Base-by-base conservation (phyloP, 2,113 vertebrate genomes). In the Petaurus breviceps region DNA sequence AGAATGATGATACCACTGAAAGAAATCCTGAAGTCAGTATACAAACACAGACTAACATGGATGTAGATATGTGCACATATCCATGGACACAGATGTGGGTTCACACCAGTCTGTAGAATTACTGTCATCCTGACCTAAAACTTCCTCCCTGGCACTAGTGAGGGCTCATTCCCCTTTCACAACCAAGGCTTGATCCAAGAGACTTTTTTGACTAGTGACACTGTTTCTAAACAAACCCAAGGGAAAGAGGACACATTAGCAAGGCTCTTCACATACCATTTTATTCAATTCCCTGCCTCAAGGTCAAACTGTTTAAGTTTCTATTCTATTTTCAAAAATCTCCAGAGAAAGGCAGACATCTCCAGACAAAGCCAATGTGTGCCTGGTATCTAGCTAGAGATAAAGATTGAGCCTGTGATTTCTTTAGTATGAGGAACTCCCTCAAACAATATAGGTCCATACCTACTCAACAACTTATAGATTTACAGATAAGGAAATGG, bases 261-360 rank as follows among this genome's bases (percentile, higher is more conserved):
- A 91, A 94, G 91, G 52, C 54, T 19, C 95, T 91, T 94, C 3
- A 37, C 89, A 53, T 52, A 1, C 25, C 84, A 91, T 90, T 89
- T 57, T 7, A 28, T 19, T n/a, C 51, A 19, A 55, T 94, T 96
- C 91, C 61, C 84, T 14, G 49, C 90, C 68, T 90, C 91, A 94
- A 43, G 28, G 61, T 77, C 95, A 94, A 51, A 55, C 31, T 95
- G 46, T 25, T 24, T 95, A 61, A 91, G 77, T n/a, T 53, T 31
- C 61, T 37, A 14, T 68, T 68, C 47, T 90, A 3, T 77, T 93
- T 53, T 91, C 93, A n/a, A 94, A 93, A 95, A 90, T 94, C 53
- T 55, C 92, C 43, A 6, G 51, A 2, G 37, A 68, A 68, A 37
- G 61, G 61, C 61, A 68, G 61, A 16, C 3, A 31, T 68, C 37